phyloP scores from a whole-genome alignment of 2,888 invertebrate species.

The Noctua comes region DNA sequence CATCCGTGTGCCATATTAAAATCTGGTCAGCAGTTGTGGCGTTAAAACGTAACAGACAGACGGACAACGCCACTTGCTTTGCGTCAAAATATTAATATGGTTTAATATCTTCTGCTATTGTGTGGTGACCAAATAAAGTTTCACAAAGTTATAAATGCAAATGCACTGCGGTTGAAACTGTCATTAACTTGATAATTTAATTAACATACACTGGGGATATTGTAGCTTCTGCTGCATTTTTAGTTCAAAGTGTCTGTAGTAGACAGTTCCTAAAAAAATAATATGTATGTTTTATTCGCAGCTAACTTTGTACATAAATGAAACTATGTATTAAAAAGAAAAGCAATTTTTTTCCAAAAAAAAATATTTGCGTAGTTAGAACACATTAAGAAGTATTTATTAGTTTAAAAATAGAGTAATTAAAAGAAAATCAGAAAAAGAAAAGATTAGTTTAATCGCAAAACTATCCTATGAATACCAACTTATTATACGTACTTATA shows the following conservation, averaged over 20 bases:
- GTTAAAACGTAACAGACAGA: background rate
- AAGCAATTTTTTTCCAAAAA: background rate
- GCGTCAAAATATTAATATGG: background rate
- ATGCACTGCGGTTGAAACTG: conserved; percentile 30
- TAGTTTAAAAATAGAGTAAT: background rate
- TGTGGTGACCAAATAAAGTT: conserved; percentile 21
- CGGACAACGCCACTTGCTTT: background rate
- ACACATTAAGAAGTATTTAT: too few relatives aligned
- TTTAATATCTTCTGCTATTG: conserved; percentile 1
- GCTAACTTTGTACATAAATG: background rate
- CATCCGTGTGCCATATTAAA: background rate
- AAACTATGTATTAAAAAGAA: background rate
- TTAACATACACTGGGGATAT: conserved; percentile 3
- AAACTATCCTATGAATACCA: background rate
- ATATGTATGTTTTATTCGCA: background rate
- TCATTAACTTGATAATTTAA: conserved; percentile 19
- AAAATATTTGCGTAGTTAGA: background rate
- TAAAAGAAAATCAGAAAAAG: background rate
- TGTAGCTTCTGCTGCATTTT: conserved; percentile 9
- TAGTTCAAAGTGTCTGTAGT: conserved; percentile 15
- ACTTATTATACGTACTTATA: background rate
- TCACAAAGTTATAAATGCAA: conserved; percentile 30
- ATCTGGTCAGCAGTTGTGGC: background rate
- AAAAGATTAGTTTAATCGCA: background rate
- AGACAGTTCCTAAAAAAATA: background rate